Base-by-base conservation (phyloP, 2,113 vertebrate species). In the Mormoops blainvillei region DNA sequence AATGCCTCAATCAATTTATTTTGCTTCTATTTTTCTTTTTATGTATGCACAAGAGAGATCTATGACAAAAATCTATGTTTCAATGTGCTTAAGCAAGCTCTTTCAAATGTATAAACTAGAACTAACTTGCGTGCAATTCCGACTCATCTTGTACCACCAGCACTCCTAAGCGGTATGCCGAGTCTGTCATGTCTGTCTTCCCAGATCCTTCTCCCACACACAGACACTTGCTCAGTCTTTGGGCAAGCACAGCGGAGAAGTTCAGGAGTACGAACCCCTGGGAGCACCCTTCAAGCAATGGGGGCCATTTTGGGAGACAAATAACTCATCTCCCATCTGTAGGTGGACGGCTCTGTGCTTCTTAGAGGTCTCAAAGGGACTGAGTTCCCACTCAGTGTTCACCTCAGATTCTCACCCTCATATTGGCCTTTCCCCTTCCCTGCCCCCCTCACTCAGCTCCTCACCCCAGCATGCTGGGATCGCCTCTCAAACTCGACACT, bases 231-330 rank as follows among this genome's bases (percentile, higher is more conserved):
- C 74, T 78, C 67, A 20, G 45, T 33, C 65, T 63, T 87, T 2
- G 22, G 10, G 15, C 28, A 65, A 12, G 7, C 33, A 20, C 11
- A 65, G 52, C 10, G 15, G 20, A 26, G 33, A 88, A 76, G 13
- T 4, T 12, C n/a, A 31, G 1, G 24, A 50, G 7, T 9, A 3
- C 74, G 48, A 19, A n/a, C 5, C 2, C 43, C 13, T 18, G 11
- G 31, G 36, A 48, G 20, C 7, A 28, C 24, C 1, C 41, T 54
- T 52, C 28, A 6, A 65, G 15, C 28, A 5, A 13, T 7, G 41
- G 28, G 45, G 11, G 19, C 33, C 65, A 65, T 20, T 9, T 2
- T 33, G 45, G 38, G 20, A n/a, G 54, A 7, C 16, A 43, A 54
- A n/a, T 43, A 80, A 43, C 31, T 5, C 65, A n/a, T 26, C 13